These are phyloP conservation scores for Eretmochelys imbricata DNA, from an alignment of 2,113 vertebrate species.

Conservation along the genomic window DNA sequence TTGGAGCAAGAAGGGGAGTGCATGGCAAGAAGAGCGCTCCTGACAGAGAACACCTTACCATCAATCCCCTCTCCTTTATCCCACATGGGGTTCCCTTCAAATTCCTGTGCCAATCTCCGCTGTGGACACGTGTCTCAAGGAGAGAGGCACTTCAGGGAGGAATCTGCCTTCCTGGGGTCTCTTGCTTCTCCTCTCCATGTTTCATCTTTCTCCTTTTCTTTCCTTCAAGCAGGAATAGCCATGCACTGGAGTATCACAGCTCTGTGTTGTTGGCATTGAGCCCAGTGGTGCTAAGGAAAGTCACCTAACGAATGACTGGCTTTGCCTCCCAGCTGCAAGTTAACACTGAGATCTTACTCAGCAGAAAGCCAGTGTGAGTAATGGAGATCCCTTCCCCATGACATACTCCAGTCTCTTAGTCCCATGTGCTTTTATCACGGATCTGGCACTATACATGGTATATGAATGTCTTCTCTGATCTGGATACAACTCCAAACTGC, in stretches of 20 bases:
- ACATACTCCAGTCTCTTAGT: neutral
- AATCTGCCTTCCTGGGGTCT: neutral
- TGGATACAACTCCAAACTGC: neutral
- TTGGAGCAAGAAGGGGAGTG: neutral
- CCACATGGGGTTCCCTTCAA: neutral
- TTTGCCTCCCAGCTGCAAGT: neutral
- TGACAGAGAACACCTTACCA: neutral
- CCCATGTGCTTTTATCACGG: neutral
- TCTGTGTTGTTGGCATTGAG: neutral
- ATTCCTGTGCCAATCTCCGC: neutral
- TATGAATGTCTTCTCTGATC: neutral
- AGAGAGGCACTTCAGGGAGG: neutral
- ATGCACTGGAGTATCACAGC: neutral
- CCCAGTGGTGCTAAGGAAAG: neutral
- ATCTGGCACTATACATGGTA: neutral
- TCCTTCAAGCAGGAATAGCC: neutral
- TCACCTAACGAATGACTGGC: neutral
- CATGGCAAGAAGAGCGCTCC: neutral
- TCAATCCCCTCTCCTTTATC: neutral
- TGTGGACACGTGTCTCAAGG: no score
- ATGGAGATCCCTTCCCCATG: neutral
- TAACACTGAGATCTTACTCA: neutral
- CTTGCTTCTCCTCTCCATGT: neutral
- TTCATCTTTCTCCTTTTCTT: neutral
- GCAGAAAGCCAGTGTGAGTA: neutral